Conservation (phyloP, 1,140 invertebrate genomes). For the Ptiloglossa arizonensis region DNA sequence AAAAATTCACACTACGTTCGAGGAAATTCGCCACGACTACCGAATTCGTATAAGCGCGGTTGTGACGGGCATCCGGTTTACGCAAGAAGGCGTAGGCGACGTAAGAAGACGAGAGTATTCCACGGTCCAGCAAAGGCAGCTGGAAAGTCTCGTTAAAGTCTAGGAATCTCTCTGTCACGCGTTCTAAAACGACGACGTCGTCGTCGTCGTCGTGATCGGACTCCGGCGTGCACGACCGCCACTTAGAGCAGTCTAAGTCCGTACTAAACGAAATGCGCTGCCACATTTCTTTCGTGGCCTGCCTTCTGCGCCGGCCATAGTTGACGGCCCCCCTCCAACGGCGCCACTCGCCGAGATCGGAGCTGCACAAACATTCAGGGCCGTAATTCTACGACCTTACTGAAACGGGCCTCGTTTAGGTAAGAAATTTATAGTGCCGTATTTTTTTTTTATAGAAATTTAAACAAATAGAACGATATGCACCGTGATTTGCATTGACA, state of each 20-base stretch:
- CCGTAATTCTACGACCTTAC: constrained; percentile 38
- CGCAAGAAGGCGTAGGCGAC: constrained; percentile 42
- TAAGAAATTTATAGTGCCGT: background rate
- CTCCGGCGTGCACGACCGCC: constrained; percentile 69
- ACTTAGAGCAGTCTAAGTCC: constrained; percentile 78
- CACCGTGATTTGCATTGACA: background rate
- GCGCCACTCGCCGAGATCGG: constrained; percentile 51
- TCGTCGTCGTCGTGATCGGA: constrained; percentile 41
- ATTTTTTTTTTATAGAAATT: background rate
- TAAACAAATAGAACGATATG: too few relatives aligned
- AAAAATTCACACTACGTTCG: background rate
- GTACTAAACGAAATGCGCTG: constrained; percentile 78
- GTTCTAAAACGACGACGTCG: constrained; percentile 43
- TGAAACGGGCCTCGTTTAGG: background rate
- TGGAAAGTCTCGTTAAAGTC: constrained; percentile 23
- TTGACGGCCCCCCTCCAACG: constrained; percentile 70
- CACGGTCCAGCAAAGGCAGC: constrained; percentile 40
- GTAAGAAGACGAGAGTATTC: constrained; percentile 41
- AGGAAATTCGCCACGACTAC: background rate
- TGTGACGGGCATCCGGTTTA: constrained; percentile 42
- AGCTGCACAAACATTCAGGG: constrained; percentile 69
- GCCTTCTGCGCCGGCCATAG: constrained; percentile 79
- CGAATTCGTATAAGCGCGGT: constrained; percentile 43
- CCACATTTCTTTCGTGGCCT: constrained; percentile 80
- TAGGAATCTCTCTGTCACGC: constrained; percentile 31